Evolutionary conservation across 2,888 invertebrate species (phyloP), one percentile per base, ranked within the genome.

Genomic region (Eretmocerus hayati): DNA sequence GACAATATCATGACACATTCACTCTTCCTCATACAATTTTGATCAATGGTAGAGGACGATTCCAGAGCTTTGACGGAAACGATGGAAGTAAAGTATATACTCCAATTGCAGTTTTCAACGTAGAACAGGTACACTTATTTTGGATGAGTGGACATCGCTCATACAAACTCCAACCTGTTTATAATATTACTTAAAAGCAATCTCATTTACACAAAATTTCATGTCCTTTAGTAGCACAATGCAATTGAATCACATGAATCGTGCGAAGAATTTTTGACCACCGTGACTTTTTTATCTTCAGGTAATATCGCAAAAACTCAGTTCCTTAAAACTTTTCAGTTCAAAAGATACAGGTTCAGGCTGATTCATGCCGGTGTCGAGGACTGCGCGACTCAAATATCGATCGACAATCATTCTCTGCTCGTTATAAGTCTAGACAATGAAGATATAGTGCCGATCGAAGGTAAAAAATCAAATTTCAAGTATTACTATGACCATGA

Each of bases 281-380:
- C 13, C 8, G 23, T 16, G 3, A n/a, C 23, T 22, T 15, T 23
- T 23, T 22, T 21, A 5, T 5, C 4, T 21, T 21, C 4, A 11
- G n/a, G n/a, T 37, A 9, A 20, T n/a, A 15, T 22, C 8, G 11
- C n/a, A 9, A 15, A 22, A 4, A 9, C 6, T 38, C 18, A n/a
- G 6, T 36, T 33, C 5, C 22, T 42, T n/a, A 4, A 22, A 16
- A 39, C 21, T 38, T 16, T 3, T 5, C 18, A 48, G 43, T 42
- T 26, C 20, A 18, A 22, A 4, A 78, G 81, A 52, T 89, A 91
- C 65, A 79, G 90, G 48, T 87, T 91, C 60, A 78, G 91, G 21
- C 72, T 89, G 41, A 85, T 91, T 60, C 90, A 90, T 62, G 87
- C 89, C 0, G 90, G 88, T 63, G 88, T 90, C 63, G 76, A 90